phyloP scores from a whole-genome alignment of 1,140 invertebrate genomes.

The Chlorops oryzae region DNA sequence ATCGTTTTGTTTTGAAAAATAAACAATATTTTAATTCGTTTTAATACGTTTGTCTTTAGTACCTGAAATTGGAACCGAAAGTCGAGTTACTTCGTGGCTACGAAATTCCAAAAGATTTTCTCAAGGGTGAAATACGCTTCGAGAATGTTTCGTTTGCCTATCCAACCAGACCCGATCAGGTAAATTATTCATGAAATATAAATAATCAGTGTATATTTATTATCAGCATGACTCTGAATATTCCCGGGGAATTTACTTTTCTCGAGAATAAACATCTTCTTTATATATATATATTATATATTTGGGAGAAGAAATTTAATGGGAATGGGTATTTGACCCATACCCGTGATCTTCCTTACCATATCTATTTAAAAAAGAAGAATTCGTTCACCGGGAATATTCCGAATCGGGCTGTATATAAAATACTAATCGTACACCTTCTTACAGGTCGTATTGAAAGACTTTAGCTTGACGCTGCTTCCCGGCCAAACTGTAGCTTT shows the following conservation, averaged over 20 bases:
- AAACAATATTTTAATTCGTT: slow-evolving; percentile 3
- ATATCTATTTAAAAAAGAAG: no score
- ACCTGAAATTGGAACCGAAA: slow-evolving; percentile 65
- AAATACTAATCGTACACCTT: slow-evolving; percentile 24
- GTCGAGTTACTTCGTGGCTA: slow-evolving; percentile 68
- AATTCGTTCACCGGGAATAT: no score
- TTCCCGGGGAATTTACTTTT: no score
- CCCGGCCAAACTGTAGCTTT: slow-evolving; percentile 85
- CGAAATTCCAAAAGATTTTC: slow-evolving; percentile 63
- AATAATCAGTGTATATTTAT: background rate
- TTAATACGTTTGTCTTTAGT: slow-evolving; percentile 55
- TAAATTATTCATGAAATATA: slow-evolving; percentile 39
- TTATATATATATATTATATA: no score
- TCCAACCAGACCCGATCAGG: slow-evolving; percentile 75
- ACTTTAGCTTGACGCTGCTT: slow-evolving; percentile 75
- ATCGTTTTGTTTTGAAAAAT: background rate
- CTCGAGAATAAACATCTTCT: no score
- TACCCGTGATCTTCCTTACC: no score
- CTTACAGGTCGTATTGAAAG: slow-evolving; percentile 63
- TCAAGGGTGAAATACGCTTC: slow-evolving; percentile 81
- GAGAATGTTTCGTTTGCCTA: slow-evolving; percentile 81
- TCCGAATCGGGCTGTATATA: no score
- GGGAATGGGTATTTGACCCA: no score
- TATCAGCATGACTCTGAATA: no score
- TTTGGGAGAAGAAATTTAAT: no score